Evolutionary conservation across 2,888 invertebrate species (phyloP), one percentile per base, ranked within the genome.

Genomic region (Gastracanthus pulcherrimus): DNA sequence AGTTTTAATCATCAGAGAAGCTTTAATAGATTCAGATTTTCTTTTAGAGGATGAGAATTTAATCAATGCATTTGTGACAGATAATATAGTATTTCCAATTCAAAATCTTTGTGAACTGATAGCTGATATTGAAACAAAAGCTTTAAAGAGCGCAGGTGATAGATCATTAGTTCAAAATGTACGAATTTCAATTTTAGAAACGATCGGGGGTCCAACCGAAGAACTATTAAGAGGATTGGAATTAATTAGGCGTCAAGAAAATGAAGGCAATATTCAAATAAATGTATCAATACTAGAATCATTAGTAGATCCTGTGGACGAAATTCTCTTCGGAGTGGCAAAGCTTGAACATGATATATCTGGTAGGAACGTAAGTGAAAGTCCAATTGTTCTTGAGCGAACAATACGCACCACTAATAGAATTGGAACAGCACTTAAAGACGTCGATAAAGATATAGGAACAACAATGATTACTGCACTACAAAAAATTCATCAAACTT

Each of bases 301-400:
- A 0, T 84, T 92, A 62, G 89, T 91, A 0, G 92, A 92, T 78
- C 92, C 95, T 0, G 90, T 95, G 0, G 91, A 91, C 79, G 91
- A 91, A 71, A 90, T 90, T 67, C 64, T 90, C 1, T 85, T 85
- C 77, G 89, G 89, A n/a, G 69, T 91, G 29, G 87, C 89, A 7
- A 89, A 86, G 82, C 87, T 90, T 19, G 87, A 91, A 62, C 86
- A 87, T 69, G 90, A 90, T 31, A 82, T 91, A 51, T 87, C 86
- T 0, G 88, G 88, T 11, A 77, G 80, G 26, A 87, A 87, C 0
- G 86, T 75, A 5, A 79, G 80, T 1, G 87, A 89, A 79, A 87
- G 78, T 58, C 91, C 91, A 0, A 88, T 91, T 6, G 86, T 89
- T 29, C 82, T 91, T 4, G 88, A 90, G 78, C 85, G 90, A 48